Percentiles rank a stretch among this genome's conserved stretches.
Conservation (phyloP, 2,113 vertebrate species). For the Bujurquina vittata region DNA sequence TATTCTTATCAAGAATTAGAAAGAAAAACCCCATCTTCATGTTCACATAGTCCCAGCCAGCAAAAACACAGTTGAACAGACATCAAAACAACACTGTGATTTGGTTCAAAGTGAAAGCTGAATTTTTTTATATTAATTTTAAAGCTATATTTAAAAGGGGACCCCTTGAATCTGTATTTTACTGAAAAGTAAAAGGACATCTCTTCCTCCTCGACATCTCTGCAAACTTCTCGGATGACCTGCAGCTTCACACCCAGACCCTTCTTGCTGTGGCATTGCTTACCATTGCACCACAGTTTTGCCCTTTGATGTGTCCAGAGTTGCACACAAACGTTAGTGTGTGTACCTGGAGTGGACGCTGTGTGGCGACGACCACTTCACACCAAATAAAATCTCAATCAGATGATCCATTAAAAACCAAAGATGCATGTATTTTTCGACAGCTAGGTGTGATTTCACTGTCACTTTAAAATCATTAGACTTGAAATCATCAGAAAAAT, state of each 20-base stretch:
- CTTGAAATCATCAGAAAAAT: background rate
- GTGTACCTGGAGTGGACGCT: background rate
- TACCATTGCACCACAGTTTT: no score
- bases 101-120: background rate
- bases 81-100: background rate
- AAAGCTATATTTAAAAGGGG: background rate
- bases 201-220: background rate
- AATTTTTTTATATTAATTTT: background rate
- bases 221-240: background rate
- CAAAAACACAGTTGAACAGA: fast-evolving
- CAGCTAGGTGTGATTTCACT: background rate
- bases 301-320: fast-evolving
- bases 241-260: background rate
- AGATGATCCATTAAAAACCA: background rate
- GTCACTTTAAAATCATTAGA: background rate
- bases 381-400: no score
- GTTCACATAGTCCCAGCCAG: background rate
- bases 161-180: background rate
- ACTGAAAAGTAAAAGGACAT: background rate
- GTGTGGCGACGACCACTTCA: background rate
- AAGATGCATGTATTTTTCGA: background rate
- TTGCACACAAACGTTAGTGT: no score
- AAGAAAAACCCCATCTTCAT: background rate
- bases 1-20: background rate
- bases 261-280: background rate